Evolutionary conservation across 1,140 invertebrate species (phyloP).

Genomic region (Saccostrea cuccullata): DNA sequence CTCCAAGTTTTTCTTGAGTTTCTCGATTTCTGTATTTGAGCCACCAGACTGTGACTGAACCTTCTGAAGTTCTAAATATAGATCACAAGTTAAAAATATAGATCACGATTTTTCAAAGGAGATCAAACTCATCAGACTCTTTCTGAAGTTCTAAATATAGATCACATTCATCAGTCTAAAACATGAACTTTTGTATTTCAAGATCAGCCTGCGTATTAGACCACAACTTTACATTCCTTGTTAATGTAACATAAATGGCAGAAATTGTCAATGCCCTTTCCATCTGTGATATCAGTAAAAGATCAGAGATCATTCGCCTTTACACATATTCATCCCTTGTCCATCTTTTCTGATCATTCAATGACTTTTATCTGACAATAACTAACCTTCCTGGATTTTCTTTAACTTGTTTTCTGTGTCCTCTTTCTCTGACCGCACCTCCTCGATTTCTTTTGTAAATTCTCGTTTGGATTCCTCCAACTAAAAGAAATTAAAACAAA

Average conservation of each 20-base stretch:
- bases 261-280: no score
- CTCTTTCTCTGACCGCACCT: constrained; percentile 85
- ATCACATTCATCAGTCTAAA: no score
- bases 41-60: constrained; percentile 68
- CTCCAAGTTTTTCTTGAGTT: constrained; percentile 90
- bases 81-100: not conserved
- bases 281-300: no score
- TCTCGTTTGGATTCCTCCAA: constrained; percentile 83
- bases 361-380: no score
- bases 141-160: no score
- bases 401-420: constrained; percentile 81
- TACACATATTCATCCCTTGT: no score
- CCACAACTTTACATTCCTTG: no score
- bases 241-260: no score
- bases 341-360: no score
- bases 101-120: not conserved
- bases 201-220: no score
- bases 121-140: not conserved
- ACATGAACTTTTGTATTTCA: no score
- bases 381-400: constrained; percentile 80
- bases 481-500: constrained; percentile 56
- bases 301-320: no score
- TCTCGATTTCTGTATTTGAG: constrained; percentile 88
- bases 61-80: constrained; percentile 74
- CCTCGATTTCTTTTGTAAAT: constrained; percentile 83